Evolutionary conservation across 2,888 invertebrate species (phyloP).

Genomic region (Drosophila ochracea): DNA sequence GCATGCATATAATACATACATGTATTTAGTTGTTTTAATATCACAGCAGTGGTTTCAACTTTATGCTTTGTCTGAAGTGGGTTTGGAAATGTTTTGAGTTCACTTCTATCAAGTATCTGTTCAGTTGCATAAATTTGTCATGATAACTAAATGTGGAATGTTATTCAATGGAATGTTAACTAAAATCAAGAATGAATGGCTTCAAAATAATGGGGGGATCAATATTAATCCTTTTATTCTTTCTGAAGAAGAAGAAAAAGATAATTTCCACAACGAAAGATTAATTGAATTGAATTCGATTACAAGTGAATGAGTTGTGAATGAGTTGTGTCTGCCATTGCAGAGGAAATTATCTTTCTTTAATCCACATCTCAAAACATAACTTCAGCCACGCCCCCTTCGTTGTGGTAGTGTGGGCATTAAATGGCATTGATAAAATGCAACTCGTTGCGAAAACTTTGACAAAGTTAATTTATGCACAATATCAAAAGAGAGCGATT

Average conservation of each 20-base stretch:
- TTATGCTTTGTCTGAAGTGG: not conserved
- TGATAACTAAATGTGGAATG: not conserved
- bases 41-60: not conserved
- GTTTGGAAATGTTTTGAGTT: not conserved
- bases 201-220: accelerated
- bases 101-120: not conserved
- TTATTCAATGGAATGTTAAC: not conserved
- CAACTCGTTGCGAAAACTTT: constrained; percentile 61
- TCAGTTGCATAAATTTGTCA: no score
- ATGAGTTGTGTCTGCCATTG: not conserved
- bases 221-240: not conserved
- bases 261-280: not conserved
- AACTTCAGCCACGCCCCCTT: constrained; percentile 11
- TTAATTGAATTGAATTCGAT: constrained; percentile 31
- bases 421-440: constrained; percentile 47
- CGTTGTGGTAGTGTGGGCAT: not conserved
- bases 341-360: not conserved
- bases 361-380: constrained; percentile 23
- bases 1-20: not conserved
- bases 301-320: constrained; percentile 23
- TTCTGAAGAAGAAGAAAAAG: not conserved
- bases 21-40: not conserved
- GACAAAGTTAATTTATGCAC: constrained; percentile 73
- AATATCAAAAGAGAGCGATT: constrained; percentile 55
- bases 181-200: not conserved